A percentile compares a stretch with the other conserved stretches of the same genome.
phyloP scores from a whole-genome alignment of 2,888 invertebrate species.

The Polietes domitor region DNA sequence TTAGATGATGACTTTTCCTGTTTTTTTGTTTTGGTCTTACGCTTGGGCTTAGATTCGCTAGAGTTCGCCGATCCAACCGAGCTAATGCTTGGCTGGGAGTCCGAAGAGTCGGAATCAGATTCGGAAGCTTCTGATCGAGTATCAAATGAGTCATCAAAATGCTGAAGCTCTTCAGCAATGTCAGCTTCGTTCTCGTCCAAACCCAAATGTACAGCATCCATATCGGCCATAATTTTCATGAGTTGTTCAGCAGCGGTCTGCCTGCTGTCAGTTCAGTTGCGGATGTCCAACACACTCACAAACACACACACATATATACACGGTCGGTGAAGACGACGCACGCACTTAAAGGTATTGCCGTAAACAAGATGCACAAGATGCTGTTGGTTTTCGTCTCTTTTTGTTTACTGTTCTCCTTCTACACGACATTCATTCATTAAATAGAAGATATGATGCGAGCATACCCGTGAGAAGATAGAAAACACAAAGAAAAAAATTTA shows the following conservation, averaged over 20 bases:
- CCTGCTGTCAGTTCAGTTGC: not conserved
- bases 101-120: constrained; percentile 83
- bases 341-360: constrained; percentile 57
- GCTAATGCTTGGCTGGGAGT: constrained; percentile 87
- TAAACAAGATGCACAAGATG: constrained; percentile 52
- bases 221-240: constrained; percentile 80
- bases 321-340: constrained; percentile 40
- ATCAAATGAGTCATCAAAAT: constrained; percentile 87
- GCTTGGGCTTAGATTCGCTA: constrained; percentile 73
- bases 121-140: constrained; percentile 95
- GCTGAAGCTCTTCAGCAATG: constrained; percentile 90
- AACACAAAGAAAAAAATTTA: constrained; percentile 57
- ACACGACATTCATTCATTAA: constrained; percentile 60
- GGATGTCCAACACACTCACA: constrained; percentile 18
- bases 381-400: constrained; percentile 60
- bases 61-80: constrained; percentile 87
- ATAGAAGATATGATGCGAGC: constrained; percentile 19
- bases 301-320: constrained; percentile 16
- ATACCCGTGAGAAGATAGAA: constrained; percentile 45
- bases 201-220: constrained; percentile 85
- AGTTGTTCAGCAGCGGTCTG: not conserved
- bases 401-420: constrained; percentile 62
- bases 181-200: constrained; percentile 87
- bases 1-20: constrained; percentile 80
- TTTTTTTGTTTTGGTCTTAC: constrained; percentile 66